These are phyloP conservation scores for Nanger granti DNA, from an alignment of 2,113 vertebrate genomes.

Conservation along the genomic window DNA sequence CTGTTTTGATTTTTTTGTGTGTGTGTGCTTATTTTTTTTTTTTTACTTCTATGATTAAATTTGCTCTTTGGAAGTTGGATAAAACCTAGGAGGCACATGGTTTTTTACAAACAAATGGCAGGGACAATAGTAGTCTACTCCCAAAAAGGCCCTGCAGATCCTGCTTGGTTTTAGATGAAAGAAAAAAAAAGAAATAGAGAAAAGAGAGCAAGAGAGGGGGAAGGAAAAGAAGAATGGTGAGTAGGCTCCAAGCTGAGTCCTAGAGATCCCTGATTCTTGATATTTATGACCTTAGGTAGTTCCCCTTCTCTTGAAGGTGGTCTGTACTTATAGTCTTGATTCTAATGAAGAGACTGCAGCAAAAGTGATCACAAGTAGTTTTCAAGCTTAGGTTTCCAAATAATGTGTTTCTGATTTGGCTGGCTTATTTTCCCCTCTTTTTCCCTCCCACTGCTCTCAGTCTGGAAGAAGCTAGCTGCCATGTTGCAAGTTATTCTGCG, in stretches of 20 bases:
- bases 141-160: not conserved
- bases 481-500: accelerated
- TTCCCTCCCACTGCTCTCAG: not conserved
- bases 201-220: not conserved
- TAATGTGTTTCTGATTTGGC: not conserved
- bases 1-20: not conserved
- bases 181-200: not conserved
- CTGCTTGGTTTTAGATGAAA: not conserved
- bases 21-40: not conserved
- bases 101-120: not conserved
- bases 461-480: not conserved
- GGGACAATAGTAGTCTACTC: not conserved
- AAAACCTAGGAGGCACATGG: no score
- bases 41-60: not conserved
- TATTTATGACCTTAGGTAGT: not conserved
- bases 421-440: not conserved
- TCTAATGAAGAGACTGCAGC: not conserved
- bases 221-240: not conserved
- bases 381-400: not conserved
- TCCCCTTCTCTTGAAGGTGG: not conserved
- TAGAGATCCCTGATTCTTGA: accelerated
- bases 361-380: not conserved
- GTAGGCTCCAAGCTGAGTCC: not conserved
- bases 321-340: not conserved
- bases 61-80: not conserved